These are phyloP conservation scores for Monopis laevigella DNA, from an alignment of 2,888 invertebrate genomes.

Conservation along the genomic window DNA sequence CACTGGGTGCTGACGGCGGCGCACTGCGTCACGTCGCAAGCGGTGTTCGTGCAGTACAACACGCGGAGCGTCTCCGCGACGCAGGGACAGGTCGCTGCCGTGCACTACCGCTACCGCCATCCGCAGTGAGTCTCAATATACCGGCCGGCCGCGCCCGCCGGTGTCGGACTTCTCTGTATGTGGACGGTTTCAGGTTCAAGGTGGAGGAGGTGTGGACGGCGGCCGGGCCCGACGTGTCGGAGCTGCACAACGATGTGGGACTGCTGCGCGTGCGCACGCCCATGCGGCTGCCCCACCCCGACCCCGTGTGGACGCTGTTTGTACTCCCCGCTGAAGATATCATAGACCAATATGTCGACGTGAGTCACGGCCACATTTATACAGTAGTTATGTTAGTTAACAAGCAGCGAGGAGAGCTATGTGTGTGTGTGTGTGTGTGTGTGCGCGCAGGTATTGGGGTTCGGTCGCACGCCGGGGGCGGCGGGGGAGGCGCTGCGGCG, in stretches of 20 bases:
- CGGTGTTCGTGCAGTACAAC: constrained; percentile 43
- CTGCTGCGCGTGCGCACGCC: constrained; percentile 36
- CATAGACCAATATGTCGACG: constrained; percentile 29
- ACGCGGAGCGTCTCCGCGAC: constrained; percentile 26
- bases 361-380: constrained; percentile 14
- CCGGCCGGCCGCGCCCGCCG: background rate
- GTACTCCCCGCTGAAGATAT: constrained; percentile 28
- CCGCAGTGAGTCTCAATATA: constrained; percentile 30
- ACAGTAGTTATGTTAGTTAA: background rate
- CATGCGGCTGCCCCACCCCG: constrained; percentile 27
- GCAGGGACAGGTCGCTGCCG: constrained; percentile 29
- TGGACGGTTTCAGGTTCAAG: constrained; percentile 28
- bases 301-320: constrained; percentile 22
- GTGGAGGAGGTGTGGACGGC: constrained; percentile 38
- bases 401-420: background rate
- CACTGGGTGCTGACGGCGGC: constrained; percentile 53
- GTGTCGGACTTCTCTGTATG: background rate
- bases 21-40: constrained; percentile 37
- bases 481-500: constrained; percentile 29
- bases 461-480: constrained; percentile 33
- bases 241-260: constrained; percentile 50
- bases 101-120: constrained; percentile 39
- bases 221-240: constrained; percentile 38
- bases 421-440: background rate
- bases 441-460: constrained; percentile 43